Evolutionary conservation across 2,888 invertebrate species (phyloP), one percentile per base, ranked within the genome.

Genomic region (Acanthococcus lagerstroemiae): DNA sequence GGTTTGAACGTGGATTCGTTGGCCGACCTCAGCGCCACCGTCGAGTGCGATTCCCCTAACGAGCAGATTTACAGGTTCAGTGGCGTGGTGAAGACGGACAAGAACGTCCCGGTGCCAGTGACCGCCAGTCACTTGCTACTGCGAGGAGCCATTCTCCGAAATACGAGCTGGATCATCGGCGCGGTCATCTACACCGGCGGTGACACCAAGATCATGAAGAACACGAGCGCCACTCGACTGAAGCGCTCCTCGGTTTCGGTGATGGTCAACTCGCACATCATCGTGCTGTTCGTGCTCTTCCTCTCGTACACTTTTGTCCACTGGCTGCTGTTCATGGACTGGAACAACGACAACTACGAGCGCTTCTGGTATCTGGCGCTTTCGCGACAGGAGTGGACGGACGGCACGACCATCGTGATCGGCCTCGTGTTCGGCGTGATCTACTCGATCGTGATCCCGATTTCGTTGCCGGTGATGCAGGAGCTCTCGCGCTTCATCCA

Each of bases 401-500:
- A 61, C 17, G 7, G 22, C 17, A 26, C 19, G 15, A 17, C 61
- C 4, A 2, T 61, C 22, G 22, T 61, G 0, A 22, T 26, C 12
- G 9, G 24, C 24, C 21, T 61, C 15, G 37, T 61, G 27, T 61
- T 61, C 37, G 61, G 61, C 22, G 30, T 61, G 1, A 61, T 61
- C 22, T 66, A 56, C 17, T 55, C 56, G 7, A 56, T 61, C 56
- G 45, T 66, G 27, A 56, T 66, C 55, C 66, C 66, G 17, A 66
- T 66, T 22, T 66, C 66, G 56, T 37, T 66, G n/a, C 66, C 55
- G 24, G 55, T 66, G 2, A 66, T 66, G 50, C 56, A 56, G 22
- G 66, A 66, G 17, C 4, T 66, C 5, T 44, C 55, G 2, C 15
- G 66, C 2, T 56, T 19, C 26, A 83, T 92, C 68, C 96, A 97